Conservation (phyloP, 2,888 invertebrate genomes). For the Schizaphis graminum region DNA sequence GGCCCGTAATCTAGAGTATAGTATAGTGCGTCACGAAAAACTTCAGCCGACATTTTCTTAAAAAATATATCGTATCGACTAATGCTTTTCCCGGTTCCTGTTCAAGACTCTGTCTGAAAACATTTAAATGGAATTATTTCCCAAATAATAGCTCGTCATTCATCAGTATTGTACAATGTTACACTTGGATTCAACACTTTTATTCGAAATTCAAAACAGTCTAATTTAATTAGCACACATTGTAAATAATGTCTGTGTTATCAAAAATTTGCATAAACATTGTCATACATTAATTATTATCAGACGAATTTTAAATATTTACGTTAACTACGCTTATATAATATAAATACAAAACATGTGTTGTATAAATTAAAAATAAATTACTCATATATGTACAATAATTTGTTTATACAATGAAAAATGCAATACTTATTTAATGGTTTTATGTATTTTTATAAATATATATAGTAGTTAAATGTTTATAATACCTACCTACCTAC, state of each 20-base stretch:
- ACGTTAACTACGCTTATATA: neutral
- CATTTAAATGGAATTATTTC: neutral
- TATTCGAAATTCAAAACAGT: neutral
- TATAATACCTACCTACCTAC: neutral
- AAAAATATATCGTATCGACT: neutral
- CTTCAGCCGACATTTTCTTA: neutral
- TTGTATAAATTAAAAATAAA: neutral
- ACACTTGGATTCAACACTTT: neutral
- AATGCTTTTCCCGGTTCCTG: neutral
- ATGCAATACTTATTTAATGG: neutral
- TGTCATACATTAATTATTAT: neutral
- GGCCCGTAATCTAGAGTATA: slow-evolving; percentile 71
- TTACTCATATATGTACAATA: neutral
- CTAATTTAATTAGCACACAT: neutral
- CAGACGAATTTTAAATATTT: neutral
- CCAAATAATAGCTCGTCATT: neutral
- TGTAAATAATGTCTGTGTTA: neutral
- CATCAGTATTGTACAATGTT: neutral
- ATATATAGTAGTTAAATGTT: neutral
- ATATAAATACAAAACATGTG: neutral
- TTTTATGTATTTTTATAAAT: neutral
- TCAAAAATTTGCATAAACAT: neutral
- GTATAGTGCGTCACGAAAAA: neutral
- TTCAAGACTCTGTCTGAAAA: neutral
- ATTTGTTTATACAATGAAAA: neutral